phyloP scores from a whole-genome alignment of 2,113 vertebrate species.

The Sciurus niger region DNA sequence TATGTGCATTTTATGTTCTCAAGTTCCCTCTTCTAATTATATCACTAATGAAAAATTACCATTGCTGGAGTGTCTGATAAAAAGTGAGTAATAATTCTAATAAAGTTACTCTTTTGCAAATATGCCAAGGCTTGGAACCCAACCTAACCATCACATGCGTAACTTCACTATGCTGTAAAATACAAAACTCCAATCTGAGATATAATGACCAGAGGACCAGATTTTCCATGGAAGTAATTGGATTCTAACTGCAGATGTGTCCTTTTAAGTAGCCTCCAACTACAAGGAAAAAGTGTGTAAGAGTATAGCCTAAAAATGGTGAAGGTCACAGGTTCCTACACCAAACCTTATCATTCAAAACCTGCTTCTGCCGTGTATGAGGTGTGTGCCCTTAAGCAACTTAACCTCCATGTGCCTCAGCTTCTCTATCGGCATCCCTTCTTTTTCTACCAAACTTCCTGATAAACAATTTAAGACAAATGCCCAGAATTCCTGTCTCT shows the following conservation, averaged over 20 bases:
- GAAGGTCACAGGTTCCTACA: background rate
- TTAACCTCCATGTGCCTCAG: background rate
- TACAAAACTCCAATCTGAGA: background rate
- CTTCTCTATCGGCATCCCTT: background rate
- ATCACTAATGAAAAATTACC: constrained; percentile 70
- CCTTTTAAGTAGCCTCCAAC: background rate
- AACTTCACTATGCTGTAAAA: background rate
- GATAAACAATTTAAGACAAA: background rate
- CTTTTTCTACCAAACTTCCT: background rate
- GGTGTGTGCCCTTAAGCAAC: background rate
- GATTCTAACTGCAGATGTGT: background rate
- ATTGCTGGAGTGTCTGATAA: constrained; percentile 22
- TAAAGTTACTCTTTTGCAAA: constrained; percentile 69
- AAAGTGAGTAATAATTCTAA: constrained; percentile 69
- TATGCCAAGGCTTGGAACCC: constrained; percentile 24
- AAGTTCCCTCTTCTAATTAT: constrained; percentile 63
- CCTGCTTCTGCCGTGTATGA: background rate
- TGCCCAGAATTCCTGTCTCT: background rate
- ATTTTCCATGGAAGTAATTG: background rate
- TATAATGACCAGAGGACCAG: background rate
- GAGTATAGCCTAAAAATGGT: background rate
- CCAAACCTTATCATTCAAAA: background rate
- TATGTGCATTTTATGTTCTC: constrained; percentile 53
- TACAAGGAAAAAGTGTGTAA: background rate
- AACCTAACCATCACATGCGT: background rate